These are phyloP conservation scores for Burhinus oedicnemus DNA, from an alignment of 2,113 vertebrate species.

Conservation along the genomic window DNA sequence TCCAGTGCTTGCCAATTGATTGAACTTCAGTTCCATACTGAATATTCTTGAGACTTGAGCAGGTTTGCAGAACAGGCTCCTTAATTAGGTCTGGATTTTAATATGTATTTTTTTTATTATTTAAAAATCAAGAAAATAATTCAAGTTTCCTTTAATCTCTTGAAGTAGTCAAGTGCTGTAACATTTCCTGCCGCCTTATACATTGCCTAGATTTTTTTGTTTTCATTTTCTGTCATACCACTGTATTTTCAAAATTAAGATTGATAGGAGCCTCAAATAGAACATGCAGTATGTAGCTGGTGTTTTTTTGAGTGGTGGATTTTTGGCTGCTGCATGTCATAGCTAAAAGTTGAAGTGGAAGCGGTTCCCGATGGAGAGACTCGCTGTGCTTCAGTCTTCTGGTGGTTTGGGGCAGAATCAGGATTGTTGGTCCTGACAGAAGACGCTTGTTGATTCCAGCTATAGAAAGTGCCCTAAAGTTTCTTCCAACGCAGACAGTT, in stretches of 20 bases:
- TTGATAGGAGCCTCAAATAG: neutral
- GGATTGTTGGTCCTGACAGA: neutral
- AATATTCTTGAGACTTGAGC: neutral
- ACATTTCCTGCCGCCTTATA: neutral
- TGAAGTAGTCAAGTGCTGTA: neutral
- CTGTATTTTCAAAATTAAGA: neutral
- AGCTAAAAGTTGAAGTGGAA: neutral
- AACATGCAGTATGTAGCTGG: neutral
- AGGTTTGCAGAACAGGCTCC: neutral
- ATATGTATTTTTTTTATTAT: neutral
- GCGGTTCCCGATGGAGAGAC: neutral
- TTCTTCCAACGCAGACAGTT: neutral
- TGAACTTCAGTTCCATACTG: neutral
- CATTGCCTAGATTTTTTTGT: neutral
- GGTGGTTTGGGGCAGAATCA: neutral
- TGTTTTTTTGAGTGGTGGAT: neutral
- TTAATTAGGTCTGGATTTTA: neutral
- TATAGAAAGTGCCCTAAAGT: neutral
- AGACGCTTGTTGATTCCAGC: neutral
- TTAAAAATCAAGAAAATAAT: neutral
- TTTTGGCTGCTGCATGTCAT: neutral
- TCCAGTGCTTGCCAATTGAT: neutral
- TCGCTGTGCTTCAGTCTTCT: neutral
- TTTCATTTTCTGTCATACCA: neutral
- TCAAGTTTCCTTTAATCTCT: neutral